Percentiles rank a stretch among this genome's conserved stretches.
These are phyloP conservation scores for Gryllus longicercus DNA, from an alignment of 2,888 invertebrate genomes.

Conservation along the genomic window DNA sequence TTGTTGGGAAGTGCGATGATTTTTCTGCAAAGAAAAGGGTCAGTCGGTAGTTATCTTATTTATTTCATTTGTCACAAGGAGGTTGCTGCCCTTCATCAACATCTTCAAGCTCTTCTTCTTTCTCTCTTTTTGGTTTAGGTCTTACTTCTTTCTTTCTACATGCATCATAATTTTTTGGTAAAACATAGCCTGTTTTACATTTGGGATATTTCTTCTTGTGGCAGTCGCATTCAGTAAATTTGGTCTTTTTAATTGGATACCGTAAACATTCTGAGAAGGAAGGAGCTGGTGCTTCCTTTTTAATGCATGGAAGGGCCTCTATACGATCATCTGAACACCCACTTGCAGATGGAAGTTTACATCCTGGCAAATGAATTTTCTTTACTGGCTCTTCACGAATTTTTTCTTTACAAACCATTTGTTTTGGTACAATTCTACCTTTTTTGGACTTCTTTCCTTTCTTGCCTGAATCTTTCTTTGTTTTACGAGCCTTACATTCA, in stretches of 20 bases:
- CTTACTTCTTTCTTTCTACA: neutral
- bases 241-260: neutral
- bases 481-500: neutral
- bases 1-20: too few relatives aligned
- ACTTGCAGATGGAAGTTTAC: neutral
- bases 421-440: neutral
- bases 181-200: too few relatives aligned
- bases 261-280: slow-evolving; percentile 30
- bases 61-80: too few relatives aligned
- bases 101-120: neutral
- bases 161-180: neutral
- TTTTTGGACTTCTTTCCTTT: neutral
- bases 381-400: neutral
- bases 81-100: too few relatives aligned
- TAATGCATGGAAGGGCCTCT: neutral
- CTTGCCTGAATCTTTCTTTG: neutral
- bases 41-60: too few relatives aligned
- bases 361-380: slow-evolving; percentile 8
- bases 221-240: slow-evolving; percentile 21
- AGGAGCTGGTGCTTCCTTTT: slow-evolving; percentile 25
- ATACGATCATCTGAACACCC: neutral
- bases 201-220: neutral
- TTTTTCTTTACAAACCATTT: neutral
- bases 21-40: too few relatives aligned
- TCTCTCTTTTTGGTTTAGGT: neutral